Evolutionary conservation across 2,888 invertebrate species (phyloP), one percentile per base, ranked within the genome.

Genomic region (Acleris emargana): DNA sequence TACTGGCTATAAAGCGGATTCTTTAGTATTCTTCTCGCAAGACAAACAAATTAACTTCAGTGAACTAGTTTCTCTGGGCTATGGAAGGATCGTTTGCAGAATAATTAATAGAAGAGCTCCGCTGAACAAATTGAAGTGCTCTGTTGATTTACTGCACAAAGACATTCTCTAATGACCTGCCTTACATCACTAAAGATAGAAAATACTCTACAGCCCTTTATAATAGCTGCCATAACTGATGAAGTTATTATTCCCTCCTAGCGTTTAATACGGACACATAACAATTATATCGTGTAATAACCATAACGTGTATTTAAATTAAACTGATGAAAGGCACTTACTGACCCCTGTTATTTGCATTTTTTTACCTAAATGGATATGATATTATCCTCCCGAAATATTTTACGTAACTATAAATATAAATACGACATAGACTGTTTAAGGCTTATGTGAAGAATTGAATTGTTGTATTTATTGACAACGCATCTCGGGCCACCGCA

Each of bases 61-160:
- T 50, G 45, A 60, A 60, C 64, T 66, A 66, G 64, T 66, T 66
- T 66, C n/a, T 64, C 61, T 43, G 38, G 43, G 50, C 60, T 59
- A 28, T 47, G 55, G 67, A 67, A 69, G 69, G 67, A 64, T 67
- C 68, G 68, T 69, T 69, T 68, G 67, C 63, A 55, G 70, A 68
- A 71, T 74, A 76, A 74, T 73, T 72, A 73, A 75, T 73, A 66
- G 74, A 66, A 71, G 66, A 70, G 53, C 70, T 69, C 64, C 50
- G 59, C 59, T 62, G 69, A 69, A 73, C 73, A 71, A 76, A 76
- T 74, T 71, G 72, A 67, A 67, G 67, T 70, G 62, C 60, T 64
- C 62, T 64, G 62, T 63, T 72, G 72, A 73, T 73, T 76, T 71
- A 73, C 67, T 67, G 60, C 62, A 60, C 59, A 66, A 66, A 57